These are phyloP conservation scores for Orientallactaga sibirica DNA, from an alignment of 2,797 vertebrate species.

Conservation along the genomic window DNA sequence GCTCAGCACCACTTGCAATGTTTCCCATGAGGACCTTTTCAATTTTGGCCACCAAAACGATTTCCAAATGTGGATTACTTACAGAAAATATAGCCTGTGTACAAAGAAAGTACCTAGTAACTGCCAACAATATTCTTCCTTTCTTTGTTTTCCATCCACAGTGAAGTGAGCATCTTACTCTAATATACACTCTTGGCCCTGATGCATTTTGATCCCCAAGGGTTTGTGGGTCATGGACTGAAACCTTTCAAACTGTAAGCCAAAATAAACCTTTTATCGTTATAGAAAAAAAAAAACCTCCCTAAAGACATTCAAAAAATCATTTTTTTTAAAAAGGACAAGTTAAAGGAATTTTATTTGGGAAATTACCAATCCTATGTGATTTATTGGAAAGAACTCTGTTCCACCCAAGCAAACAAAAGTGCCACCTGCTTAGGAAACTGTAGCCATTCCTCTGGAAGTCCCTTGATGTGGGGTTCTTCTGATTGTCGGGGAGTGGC, in stretches of 20 bases:
- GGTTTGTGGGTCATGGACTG: no score
- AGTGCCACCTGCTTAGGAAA: conserved; percentile 95
- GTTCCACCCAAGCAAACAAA: conserved; percentile 40
- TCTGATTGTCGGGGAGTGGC: conserved; percentile 90
- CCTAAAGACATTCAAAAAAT: conserved; percentile 6
- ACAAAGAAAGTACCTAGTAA: conserved; percentile 66
- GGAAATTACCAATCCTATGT: not conserved
- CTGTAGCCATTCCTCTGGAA: conserved; percentile 95
- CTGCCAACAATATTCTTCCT: not conserved
- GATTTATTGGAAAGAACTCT: not conserved
- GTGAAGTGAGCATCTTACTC: no score
- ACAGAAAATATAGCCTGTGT: conserved; percentile 96
- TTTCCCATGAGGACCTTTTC: conserved; percentile 98
- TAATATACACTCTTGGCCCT: no score
- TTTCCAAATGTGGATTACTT: conserved; percentile 96
- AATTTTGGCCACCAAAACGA: conserved; percentile 96
- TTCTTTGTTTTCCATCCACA: no score
- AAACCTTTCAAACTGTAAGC: no score
- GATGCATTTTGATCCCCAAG: no score
- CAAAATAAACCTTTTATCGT: no score
- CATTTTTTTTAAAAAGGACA: not conserved
- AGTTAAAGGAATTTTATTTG: conserved; percentile 12
- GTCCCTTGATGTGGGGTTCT: conserved; percentile 91
- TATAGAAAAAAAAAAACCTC: not conserved
- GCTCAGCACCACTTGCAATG: conserved; percentile 94